These are phyloP conservation scores for Trachelipus rathkii DNA, from an alignment of 1,140 invertebrate genomes.

Conservation along the genomic window DNA sequence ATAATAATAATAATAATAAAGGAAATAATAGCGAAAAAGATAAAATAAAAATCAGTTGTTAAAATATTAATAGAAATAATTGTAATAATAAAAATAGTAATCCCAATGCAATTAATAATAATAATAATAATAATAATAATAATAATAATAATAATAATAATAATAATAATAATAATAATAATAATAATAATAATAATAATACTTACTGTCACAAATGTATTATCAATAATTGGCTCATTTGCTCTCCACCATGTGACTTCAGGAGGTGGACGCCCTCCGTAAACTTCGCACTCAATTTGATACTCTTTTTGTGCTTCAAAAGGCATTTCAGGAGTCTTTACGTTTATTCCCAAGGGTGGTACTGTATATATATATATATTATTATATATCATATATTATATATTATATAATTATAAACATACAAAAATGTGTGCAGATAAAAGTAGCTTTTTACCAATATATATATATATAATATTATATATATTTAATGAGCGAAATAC, in stretches of 20 bases:
- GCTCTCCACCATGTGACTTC: slow-evolving; percentile 28
- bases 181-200: neutral
- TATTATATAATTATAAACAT: no score
- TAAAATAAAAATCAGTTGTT: no score
- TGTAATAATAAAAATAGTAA: no score
- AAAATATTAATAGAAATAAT: no score
- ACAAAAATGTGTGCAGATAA: no score
- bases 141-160: neutral
- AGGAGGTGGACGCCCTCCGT: slow-evolving; percentile 17
- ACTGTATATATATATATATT: neutral
- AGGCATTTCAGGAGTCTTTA: slow-evolving; percentile 18
- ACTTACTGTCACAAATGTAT: slow-evolving; percentile 24
- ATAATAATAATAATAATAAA: neutral
- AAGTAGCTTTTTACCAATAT: no score
- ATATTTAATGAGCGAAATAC: no score
- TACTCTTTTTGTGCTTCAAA: slow-evolving; percentile 21
- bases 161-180: neutral
- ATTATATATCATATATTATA: no score
- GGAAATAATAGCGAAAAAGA: neutral
- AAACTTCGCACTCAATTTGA: slow-evolving; percentile 23
- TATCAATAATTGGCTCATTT: slow-evolving; percentile 16
- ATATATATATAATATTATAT: no score
- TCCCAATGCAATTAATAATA: neutral
- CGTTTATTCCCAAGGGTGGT: slow-evolving; percentile 19
- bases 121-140: neutral